A percentile compares a stretch with the other conserved stretches of the same genome.
Evolutionary conservation across 2,113 vertebrate genomes (phyloP).

Genomic region (Tachysurus fulvidraco): DNA sequence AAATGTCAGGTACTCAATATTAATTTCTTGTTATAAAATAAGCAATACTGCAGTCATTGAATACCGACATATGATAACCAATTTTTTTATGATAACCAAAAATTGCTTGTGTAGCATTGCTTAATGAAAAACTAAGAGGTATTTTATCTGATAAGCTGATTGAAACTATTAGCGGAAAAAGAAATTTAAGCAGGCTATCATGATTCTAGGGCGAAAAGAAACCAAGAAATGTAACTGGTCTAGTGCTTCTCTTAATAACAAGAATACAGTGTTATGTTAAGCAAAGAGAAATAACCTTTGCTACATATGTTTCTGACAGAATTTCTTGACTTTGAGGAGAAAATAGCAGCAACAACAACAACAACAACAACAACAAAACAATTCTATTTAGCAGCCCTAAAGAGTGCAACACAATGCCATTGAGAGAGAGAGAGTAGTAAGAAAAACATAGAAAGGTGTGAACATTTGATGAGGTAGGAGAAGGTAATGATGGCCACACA

Average conservation of each 20-base stretch:
- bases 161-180: no score
- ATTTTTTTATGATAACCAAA: no score
- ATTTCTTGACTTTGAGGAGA: neutral
- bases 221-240: neutral
- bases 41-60: no score
- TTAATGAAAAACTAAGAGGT: neutral
- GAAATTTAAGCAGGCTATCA: no score
- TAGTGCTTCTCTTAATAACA: neutral
- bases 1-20: no score
- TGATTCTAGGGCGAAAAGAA: no score
- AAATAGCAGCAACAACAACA: neutral
- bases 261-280: neutral
- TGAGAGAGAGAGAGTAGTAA: neutral
- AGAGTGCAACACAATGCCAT: constrained; percentile 8
- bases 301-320: neutral
- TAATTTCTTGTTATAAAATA: no score
- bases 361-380: neutral
- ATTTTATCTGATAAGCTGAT: neutral
- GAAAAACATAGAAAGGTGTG: constrained; percentile 18
- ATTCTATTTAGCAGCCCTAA: neutral
- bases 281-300: neutral
- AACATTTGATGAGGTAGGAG: constrained; percentile 39
- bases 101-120: neutral
- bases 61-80: no score
- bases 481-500: constrained; percentile 40